These are phyloP conservation scores for Odobenus rosmarus DNA, from an alignment of 2,113 vertebrate species.

Conservation along the genomic window DNA sequence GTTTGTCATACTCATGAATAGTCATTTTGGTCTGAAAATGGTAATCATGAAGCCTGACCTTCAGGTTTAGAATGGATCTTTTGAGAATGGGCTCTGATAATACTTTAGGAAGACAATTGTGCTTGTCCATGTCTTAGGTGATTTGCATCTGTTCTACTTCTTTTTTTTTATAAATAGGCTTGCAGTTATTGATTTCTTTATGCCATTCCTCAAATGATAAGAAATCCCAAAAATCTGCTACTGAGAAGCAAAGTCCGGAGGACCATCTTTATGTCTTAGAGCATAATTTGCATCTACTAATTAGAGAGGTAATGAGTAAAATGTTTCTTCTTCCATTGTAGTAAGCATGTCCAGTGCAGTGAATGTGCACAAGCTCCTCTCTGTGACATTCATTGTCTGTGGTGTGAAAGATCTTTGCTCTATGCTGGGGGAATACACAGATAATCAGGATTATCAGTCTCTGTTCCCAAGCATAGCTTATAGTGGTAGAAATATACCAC, in stretches of 20 bases:
- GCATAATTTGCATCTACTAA: conserved; percentile 97
- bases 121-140: neutral
- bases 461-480: neutral
- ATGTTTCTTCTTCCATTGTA: neutral
- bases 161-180: conserved; percentile 84
- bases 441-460: neutral
- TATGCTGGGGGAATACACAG: neutral
- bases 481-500: neutral
- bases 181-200: conserved; percentile 97
- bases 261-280: conserved; percentile 98
- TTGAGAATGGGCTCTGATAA: neutral
- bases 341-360: neutral
- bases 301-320: conserved; percentile 92
- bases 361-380: accelerated
- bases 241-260: conserved; percentile 93
- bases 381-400: neutral
- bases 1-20: neutral
- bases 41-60: neutral
- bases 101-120: neutral
- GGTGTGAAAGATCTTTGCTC: neutral
- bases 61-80: neutral
- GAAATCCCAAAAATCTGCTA: conserved; percentile 90
- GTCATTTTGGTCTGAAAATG: neutral
- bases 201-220: conserved; percentile 97
- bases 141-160: neutral